phyloP scores from a whole-genome alignment of 2,888 invertebrate genomes.

The Aphidius colemani region DNA sequence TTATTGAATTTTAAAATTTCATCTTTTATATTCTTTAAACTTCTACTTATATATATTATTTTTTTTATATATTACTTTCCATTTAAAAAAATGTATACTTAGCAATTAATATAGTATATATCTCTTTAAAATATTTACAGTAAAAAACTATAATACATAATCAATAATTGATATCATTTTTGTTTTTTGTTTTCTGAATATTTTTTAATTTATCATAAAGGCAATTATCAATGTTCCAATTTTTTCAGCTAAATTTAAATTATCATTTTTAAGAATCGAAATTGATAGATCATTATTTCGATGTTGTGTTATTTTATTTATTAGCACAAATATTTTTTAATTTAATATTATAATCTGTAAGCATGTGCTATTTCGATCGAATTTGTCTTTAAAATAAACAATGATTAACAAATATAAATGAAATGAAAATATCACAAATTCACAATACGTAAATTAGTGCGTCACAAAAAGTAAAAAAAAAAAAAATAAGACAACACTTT shows the following conservation, averaged over 20 bases:
- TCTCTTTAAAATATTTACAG: constrained; percentile 58
- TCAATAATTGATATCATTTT: constrained; percentile 43
- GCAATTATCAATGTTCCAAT: constrained; percentile 58
- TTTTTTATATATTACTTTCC: constrained; percentile 59
- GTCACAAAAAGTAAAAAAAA: too few species aligned
- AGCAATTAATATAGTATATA: constrained; percentile 55
- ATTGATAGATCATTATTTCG: neutral
- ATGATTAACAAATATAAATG: too few species aligned
- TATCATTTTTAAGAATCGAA: constrained; percentile 2
- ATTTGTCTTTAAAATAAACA: too few species aligned
- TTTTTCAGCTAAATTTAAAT: constrained; percentile 4
- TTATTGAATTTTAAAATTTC: constrained; percentile 12
- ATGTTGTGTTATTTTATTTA: too few species aligned
- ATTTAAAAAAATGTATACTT: constrained; percentile 59
- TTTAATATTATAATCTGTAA: too few species aligned
- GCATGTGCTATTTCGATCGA: too few species aligned
- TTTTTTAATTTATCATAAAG: constrained; percentile 54
- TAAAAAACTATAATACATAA: constrained; percentile 57
- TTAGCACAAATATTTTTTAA: too few species aligned
- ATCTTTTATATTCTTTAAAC: constrained; percentile 23
- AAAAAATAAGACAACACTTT: too few species aligned
- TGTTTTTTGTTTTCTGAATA: constrained; percentile 13
- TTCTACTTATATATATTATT: constrained; percentile 29
- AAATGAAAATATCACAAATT: too few species aligned
- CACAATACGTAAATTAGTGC: too few species aligned